Base-by-base conservation (phyloP, 1,140 invertebrate species). In the Pissodes strobi region DNA sequence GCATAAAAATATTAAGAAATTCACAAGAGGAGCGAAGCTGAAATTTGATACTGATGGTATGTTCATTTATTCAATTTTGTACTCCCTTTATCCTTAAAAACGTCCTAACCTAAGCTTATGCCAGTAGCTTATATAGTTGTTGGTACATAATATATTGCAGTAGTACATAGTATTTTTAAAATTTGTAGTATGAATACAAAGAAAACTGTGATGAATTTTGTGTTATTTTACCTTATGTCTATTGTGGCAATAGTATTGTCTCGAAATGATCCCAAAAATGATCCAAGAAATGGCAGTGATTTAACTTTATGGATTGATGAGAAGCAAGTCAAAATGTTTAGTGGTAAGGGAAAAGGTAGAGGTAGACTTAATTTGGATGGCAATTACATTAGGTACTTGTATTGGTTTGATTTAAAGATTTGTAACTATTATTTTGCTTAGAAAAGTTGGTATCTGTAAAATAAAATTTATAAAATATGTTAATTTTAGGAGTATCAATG, bases 241-340 rank as follows among this genome's bases (percentile, higher is more conserved):
- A 21, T 52, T 45, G 37, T 69, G 15, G 21, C 58, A 45, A 27
- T 56, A 23, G 64, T 65, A 15, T 18, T 48, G 25, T 64, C 63
- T 48, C 43, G 76, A 62, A 74, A 73, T 74, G 76, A 76, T 57
- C 70, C 66, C 3, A 76, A 76, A 68, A 76, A 74, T 65, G 76
- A 77, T 67, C 69, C 74, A 8, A 53, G 72, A 45, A 76, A 70
- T 52, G 81, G 79, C 68, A 84, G 84, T 39, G 89, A 91, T 76
- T 84, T 94, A 34, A 91, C 90, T 21, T 81, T 94, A 22, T 94
- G 91, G 91, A 93, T 94, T 69, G 90, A 92, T 76, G 88, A 91
- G 69, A 88, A 91, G 67, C 91, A 93, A 81, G 90, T 93, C 15
- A 90, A 92, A 80, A 90, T 91, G 86, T 90, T 94, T 70, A 93